Evolutionary conservation across 2,888 invertebrate species (phyloP).

Genomic region (Caenorhabditis sp.): DNA sequence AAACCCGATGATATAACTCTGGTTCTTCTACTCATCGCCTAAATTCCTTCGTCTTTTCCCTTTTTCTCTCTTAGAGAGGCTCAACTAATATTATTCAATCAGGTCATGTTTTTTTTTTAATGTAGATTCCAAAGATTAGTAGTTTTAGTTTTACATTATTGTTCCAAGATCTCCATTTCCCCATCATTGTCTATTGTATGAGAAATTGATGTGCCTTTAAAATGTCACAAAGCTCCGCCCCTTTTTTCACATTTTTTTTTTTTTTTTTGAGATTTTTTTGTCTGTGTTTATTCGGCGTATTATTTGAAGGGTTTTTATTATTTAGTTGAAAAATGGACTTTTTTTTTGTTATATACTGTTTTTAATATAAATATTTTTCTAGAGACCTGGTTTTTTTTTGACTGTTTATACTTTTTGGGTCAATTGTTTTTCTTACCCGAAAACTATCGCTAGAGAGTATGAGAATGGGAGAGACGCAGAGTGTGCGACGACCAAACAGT

Average conservation of each 20-base stretch:
- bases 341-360: too few relatives aligned
- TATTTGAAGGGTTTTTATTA: too few relatives aligned
- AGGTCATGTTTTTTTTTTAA: too few relatives aligned
- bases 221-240: background rate
- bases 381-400: background rate
- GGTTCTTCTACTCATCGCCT: slow-evolving; percentile 85
- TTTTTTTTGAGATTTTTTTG: background rate
- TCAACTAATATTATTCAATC: too few relatives aligned
- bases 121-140: too few relatives aligned
- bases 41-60: slow-evolving; percentile 3
- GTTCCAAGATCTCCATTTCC: background rate
- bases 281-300: background rate
- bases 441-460: background rate
- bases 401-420: background rate
- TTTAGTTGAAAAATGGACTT: too few relatives aligned
- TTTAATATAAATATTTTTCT: background rate
- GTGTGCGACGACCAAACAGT: background rate
- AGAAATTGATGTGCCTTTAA: background rate
- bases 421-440: background rate
- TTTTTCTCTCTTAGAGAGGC: background rate
- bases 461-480: background rate
- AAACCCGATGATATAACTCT: slow-evolving; percentile 99
- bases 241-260: background rate
- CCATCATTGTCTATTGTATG: background rate
- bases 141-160: background rate